phyloP scores from a whole-genome alignment of 2,113 vertebrate species.

The Lophura nycthemera region DNA sequence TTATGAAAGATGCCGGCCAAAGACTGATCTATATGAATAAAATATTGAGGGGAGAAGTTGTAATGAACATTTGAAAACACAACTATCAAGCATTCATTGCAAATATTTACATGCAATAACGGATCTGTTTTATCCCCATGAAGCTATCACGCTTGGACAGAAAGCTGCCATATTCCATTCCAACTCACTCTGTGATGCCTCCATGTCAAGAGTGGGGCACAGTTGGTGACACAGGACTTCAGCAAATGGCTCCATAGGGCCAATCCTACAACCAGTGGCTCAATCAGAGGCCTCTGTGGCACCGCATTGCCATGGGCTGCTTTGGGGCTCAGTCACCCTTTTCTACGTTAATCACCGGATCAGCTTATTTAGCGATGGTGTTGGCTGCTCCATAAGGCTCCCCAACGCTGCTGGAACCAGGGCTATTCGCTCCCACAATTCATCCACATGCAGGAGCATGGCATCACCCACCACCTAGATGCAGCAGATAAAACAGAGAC shows the following conservation, averaged over 20 bases:
- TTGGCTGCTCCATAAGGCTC: not conserved
- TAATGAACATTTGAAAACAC: conserved; percentile 61
- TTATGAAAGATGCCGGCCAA: conserved; percentile 72
- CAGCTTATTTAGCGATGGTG: not conserved
- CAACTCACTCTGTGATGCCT: not conserved
- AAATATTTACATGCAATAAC: conserved; percentile 60
- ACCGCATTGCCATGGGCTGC: accelerated
- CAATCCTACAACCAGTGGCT: not conserved
- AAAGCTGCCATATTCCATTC: not conserved
- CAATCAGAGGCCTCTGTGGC: not conserved
- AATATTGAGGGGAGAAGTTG: conserved; percentile 71
- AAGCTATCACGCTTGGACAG: not conserved
- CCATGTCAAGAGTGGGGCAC: accelerated
- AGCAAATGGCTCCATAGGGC: accelerated
- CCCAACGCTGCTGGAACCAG: accelerated
- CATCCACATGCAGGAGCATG: accelerated
- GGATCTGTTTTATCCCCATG: not conserved
- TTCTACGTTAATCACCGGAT: not conserved
- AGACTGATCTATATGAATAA: conserved; percentile 74
- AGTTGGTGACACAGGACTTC: not conserved
- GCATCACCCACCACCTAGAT: accelerated
- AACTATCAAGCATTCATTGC: conserved; percentile 48
- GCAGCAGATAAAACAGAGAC: not conserved
- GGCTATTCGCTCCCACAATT: not conserved
- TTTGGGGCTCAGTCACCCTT: not conserved